Evolutionary conservation across 64 coral and sea anemone genomes (phyloP).

Genomic region (Stylophora pistillata): DNA sequence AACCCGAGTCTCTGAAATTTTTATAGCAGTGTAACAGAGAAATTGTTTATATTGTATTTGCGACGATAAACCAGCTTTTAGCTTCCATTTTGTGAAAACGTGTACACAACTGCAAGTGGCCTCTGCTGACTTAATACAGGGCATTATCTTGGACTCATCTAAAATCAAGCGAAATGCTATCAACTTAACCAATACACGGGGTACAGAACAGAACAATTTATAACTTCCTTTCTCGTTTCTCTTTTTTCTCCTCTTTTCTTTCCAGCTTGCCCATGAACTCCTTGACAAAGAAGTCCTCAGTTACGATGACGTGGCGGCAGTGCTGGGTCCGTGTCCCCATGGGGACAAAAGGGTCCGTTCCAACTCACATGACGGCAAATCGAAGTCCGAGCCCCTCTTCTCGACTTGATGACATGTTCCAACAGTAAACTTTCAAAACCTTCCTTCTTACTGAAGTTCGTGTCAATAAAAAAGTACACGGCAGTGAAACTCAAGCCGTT

Average conservation of each 20-base stretch:
- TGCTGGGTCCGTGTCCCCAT: conserved; percentile 75
- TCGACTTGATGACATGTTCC: background rate
- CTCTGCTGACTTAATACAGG: background rate
- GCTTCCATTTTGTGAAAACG: no score
- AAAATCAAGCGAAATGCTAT: background rate
- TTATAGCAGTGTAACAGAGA: no score
- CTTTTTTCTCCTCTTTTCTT: background rate
- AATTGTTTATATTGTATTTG: no score
- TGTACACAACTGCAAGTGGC: no score
- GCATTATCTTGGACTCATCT: background rate
- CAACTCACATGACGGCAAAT: background rate
- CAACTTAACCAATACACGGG: no score
- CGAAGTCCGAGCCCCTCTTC: background rate
- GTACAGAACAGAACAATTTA: no score
- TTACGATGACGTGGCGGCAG: conserved; percentile 69
- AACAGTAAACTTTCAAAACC: background rate
- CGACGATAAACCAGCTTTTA: no score
- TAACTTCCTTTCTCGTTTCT: background rate
- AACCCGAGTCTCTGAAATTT: no score
- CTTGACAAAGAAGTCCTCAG: conserved; percentile 85
- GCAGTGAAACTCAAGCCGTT: no score
- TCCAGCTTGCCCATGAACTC: conserved; percentile 73
- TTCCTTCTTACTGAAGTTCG: no score
- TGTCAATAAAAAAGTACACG: no score
- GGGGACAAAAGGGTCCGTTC: conserved; percentile 71